Base-by-base conservation (phyloP, 2,113 vertebrate species). In the Diglossa brunneiventris region DNA sequence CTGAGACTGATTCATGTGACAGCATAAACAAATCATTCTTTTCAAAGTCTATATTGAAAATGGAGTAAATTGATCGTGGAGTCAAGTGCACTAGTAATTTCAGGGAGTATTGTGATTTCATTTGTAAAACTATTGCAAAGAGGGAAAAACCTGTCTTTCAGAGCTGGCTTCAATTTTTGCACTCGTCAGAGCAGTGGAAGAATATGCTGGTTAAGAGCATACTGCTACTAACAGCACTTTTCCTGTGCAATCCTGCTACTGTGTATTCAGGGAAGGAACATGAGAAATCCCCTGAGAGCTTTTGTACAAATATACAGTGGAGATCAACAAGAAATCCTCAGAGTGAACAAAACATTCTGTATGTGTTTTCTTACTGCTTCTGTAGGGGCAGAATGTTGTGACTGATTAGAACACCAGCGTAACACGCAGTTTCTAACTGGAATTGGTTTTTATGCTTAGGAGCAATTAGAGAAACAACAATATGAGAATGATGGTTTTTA, bases 21-120 rank as follows among this genome's bases (percentile, higher is more conserved):
- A 97, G 91, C 74, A 83, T 90, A 97, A 97, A 97, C 96, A 97
- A 97, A 97, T 96, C 96, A 94, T 96, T 97, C 97, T 96, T 97
- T 95, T 98, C 97, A 97, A 97, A 96, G 93, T 85, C 86, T 85
- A 66, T 95, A 96, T 77, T 96, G 96, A 97, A 98, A 97, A 92
- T 61, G 88, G 92, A 96, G 94, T 92, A 97, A 98, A 97, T 93
- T 91, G 96, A 97, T 96, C 61, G 42, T 80, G 58, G 78, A 97
- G 89, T 95, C 78, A 96, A 96, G 91, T 89, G 94, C 81, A 87
- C 87, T 88, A 94, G 96, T 96, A 95, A 96, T 97, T 96, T 87
- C 82, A 94, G 90, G 74, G 91, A 90, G 90, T 94, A 95, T 92
- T 96, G 80, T 97, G 92, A 93, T 96, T 94, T 95, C 87, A 79